These are phyloP conservation scores for Chromis chromis DNA, from an alignment of 2,797 vertebrate genomes.

Conservation along the genomic window DNA sequence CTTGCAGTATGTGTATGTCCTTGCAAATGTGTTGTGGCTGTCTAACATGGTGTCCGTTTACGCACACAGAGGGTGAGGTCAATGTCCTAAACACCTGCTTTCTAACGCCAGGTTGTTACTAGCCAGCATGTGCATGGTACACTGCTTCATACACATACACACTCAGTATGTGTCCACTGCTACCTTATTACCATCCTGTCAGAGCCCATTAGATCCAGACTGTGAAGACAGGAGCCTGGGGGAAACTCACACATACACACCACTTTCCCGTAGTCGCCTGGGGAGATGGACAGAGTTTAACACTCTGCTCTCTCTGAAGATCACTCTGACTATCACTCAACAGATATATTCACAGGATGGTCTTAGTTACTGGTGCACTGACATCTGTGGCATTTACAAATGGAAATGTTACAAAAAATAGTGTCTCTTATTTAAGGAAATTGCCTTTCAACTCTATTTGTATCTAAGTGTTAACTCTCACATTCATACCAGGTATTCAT, in stretches of 20 bases:
- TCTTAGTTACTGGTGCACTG: neutral
- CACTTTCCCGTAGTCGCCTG: conserved; percentile 59
- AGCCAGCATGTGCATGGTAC: conserved; percentile 24
- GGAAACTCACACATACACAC: conserved; percentile 63
- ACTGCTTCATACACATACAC: conserved; percentile 23
- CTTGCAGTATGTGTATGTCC: neutral
- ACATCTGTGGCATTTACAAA: neutral
- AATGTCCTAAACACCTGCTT: conserved; percentile 52
- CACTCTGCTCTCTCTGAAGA: conserved; percentile 41
- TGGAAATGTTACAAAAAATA: neutral
- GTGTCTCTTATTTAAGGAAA: neutral
- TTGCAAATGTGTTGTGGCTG: conserved; percentile 16
- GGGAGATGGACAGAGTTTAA: conserved; percentile 47
- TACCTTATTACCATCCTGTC: conserved; percentile 70
- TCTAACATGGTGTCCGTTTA: conserved; percentile 24
- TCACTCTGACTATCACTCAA: conserved; percentile 34
- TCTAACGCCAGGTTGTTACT: conserved; percentile 51
- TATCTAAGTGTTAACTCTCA: conserved; percentile 19
- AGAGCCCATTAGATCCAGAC: conserved; percentile 75
- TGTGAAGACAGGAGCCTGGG: conserved; percentile 65
- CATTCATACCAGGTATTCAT: conserved; percentile 23
- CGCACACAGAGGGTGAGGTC: conserved; percentile 24
- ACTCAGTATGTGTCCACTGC: conserved; percentile 33
- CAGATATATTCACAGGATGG: conserved; percentile 6
- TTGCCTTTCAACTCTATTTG: conserved; percentile 6